phyloP scores from a whole-genome alignment of 35 echinoderm and acorn worm genomes.

The Nesometra sesokonis region DNA sequence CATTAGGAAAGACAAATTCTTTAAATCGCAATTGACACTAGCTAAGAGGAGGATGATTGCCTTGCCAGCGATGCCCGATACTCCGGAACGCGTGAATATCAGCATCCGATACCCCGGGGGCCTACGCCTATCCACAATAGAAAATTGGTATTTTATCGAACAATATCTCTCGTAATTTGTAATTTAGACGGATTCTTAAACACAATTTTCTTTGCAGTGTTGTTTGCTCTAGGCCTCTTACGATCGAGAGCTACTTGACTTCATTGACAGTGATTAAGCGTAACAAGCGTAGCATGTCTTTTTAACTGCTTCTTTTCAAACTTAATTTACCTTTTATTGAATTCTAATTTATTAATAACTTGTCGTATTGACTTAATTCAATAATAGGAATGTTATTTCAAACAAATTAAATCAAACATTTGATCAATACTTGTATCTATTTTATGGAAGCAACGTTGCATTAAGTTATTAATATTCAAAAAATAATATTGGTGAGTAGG shows the following conservation, averaged over 20 bases:
- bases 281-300: background rate
- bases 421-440: no score
- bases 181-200: background rate
- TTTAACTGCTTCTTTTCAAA: background rate
- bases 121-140: background rate
- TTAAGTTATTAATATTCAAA: no score
- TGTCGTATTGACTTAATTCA: background rate
- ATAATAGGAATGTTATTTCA: background rate
- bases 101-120: background rate
- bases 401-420: background rate
- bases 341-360: background rate
- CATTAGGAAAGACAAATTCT: background rate
- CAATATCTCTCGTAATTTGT: background rate
- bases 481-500: no score
- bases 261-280: background rate
- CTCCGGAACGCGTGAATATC: background rate
- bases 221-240: background rate
- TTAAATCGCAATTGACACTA: background rate
- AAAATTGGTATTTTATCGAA: background rate
- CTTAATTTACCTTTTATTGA: background rate
- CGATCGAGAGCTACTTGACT: background rate
- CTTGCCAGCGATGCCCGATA: background rate
- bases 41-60: background rate
- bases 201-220: no score
- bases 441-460: no score